phyloP scores from a whole-genome alignment of 2,113 vertebrate genomes.

The Tragulus kanchil region DNA sequence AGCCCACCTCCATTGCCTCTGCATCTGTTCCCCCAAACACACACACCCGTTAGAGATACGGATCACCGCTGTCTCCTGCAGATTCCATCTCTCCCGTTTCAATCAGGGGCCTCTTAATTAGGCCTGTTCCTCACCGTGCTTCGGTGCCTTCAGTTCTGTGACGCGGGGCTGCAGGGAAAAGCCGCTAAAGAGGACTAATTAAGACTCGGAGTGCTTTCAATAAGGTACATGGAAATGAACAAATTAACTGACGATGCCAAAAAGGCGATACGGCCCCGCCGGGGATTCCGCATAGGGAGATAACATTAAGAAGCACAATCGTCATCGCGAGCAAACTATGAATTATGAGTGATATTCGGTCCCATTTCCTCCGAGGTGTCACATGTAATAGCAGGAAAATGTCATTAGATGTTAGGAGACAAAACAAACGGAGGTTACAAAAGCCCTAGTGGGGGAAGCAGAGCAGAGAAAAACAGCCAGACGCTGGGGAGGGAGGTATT shows the following conservation, averaged over 20 bases:
- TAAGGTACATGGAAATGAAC: slow-evolving; percentile 80
- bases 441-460: background rate
- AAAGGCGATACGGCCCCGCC: slow-evolving; percentile 74
- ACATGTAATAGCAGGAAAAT: slow-evolving; percentile 75
- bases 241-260: slow-evolving; percentile 78
- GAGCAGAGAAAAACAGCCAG: background rate
- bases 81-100: slow-evolving; percentile 37
- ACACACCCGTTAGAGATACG: background rate
- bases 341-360: slow-evolving; percentile 73
- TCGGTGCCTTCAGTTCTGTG: slow-evolving; percentile 60
- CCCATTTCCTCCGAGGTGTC: slow-evolving; percentile 77
- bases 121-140: slow-evolving; percentile 49
- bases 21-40: rapidly evolving
- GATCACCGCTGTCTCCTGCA: background rate
- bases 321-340: slow-evolving; percentile 64
- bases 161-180: slow-evolving; percentile 74
- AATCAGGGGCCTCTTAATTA: slow-evolving; percentile 70
- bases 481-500: background rate
- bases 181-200: slow-evolving; percentile 81
- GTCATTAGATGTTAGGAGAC: slow-evolving; percentile 74
- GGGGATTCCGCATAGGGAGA: slow-evolving; percentile 67
- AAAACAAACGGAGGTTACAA: slow-evolving; percentile 68
- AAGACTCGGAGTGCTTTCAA: slow-evolving; percentile 82
- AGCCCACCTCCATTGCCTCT: background rate
- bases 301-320: slow-evolving; percentile 54